These are phyloP conservation scores for Propithecus perrieri DNA, from an alignment of 2,797 vertebrate genomes.

Conservation along the genomic window DNA sequence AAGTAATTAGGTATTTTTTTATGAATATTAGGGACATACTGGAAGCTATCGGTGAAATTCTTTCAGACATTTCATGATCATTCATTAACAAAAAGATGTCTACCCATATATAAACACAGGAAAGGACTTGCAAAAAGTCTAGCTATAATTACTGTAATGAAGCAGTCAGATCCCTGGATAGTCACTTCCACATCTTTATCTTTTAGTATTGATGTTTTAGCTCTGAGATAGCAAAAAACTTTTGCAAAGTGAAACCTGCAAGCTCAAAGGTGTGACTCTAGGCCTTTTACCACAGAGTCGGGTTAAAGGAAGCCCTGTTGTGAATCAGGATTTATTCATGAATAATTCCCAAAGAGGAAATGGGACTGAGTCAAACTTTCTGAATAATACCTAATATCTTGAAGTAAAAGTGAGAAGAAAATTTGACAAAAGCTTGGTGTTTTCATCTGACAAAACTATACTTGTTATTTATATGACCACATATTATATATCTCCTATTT, in stretches of 20 bases:
- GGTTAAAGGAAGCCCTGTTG: neutral
- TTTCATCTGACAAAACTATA: conserved; percentile 49
- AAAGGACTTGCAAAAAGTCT: conserved; percentile 51
- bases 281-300: neutral
- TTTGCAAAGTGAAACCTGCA: neutral
- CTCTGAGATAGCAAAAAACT: neutral
- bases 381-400: conserved; percentile 46
- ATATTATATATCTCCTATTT: conserved; percentile 64
- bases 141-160: conserved; percentile 57
- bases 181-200: conserved; percentile 50
- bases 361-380: conserved; percentile 50
- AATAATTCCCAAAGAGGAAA: conserved; percentile 59
- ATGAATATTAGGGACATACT: conserved; percentile 30
- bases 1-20: neutral
- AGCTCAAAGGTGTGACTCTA: neutral
- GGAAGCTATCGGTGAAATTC: conserved; percentile 24
- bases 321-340: conserved; percentile 47
- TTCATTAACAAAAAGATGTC: conserved; percentile 54
- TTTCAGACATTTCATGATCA: conserved; percentile 57
- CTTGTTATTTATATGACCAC: conserved; percentile 47
- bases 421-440: conserved; percentile 30
- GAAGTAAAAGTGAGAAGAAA: conserved; percentile 56
- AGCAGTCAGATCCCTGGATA: conserved; percentile 50
- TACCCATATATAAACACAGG: conserved; percentile 18
- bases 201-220: neutral